Conservation (phyloP, 2,797 vertebrate genomes). For the Poliocrania exsul region DNA sequence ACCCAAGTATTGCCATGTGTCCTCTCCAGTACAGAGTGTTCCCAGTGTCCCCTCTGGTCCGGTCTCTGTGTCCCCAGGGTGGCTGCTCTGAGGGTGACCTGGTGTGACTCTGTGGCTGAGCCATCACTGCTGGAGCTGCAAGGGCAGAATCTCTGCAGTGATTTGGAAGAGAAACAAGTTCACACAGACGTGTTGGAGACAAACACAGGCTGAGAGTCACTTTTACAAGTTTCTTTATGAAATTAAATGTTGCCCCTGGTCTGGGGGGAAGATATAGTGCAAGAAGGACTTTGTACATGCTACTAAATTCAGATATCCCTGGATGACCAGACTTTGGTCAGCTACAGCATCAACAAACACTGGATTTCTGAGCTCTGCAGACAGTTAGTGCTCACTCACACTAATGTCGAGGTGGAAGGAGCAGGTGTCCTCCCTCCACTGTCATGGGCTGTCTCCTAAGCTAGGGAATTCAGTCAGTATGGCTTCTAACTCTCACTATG, state of each 20-base stretch:
- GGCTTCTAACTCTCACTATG: conserved; percentile 72
- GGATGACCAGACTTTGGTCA: conserved; percentile 39
- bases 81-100: background rate
- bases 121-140: background rate
- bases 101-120: rapidly evolving
- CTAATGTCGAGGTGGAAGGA: background rate
- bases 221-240: conserved; percentile 81
- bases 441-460: background rate
- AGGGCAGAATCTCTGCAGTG: background rate
- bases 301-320: conserved; percentile 61
- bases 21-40: background rate
- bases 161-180: background rate
- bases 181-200: conserved; percentile 22
- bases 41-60: background rate
- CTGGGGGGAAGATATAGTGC: conserved; percentile 62
- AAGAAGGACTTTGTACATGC: conserved; percentile 73
- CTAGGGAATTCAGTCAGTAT: conserved; percentile 68
- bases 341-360: conserved; percentile 31
- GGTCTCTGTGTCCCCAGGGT: background rate
- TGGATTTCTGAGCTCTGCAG: background rate
- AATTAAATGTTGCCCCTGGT: conserved; percentile 73
- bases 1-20: rapidly evolving
- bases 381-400: background rate
- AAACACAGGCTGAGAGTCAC: conserved; percentile 43
- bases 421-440: background rate